Conservation (phyloP, 2,113 vertebrate genomes). For the Crotalus tigris region DNA sequence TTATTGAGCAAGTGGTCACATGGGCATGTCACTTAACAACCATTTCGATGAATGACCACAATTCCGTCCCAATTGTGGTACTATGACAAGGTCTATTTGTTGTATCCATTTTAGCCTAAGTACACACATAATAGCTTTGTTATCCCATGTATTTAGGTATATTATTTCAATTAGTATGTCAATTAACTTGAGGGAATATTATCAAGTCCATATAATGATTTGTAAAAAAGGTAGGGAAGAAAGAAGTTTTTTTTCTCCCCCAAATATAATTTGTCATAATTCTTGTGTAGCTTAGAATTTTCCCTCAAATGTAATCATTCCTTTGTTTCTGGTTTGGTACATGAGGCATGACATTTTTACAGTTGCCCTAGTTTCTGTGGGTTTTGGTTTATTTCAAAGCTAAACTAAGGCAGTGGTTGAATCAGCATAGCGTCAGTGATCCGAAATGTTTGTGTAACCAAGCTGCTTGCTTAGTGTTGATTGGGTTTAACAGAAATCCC, state of each 20-base stretch:
- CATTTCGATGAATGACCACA: background rate
- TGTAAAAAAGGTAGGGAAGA: background rate
- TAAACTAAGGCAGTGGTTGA: background rate
- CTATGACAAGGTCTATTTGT: background rate
- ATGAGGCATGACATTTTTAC: background rate
- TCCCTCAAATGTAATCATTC: background rate
- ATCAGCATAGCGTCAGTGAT: conserved; percentile 15
- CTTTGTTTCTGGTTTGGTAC: background rate
- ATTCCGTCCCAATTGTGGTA: background rate
- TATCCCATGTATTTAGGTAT: background rate
- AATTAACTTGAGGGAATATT: background rate
- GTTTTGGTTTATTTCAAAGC: background rate
- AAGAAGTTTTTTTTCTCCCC: background rate
- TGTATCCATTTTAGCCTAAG: background rate
- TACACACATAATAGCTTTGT: background rate
- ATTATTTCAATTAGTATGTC: background rate
- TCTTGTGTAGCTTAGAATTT: background rate
- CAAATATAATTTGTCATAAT: background rate
- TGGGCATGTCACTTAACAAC: background rate
- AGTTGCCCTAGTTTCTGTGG: background rate
- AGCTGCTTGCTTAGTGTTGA: conserved; percentile 41
- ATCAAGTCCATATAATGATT: background rate
- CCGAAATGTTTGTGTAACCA: conserved; percentile 1
- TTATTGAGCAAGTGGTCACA: background rate
- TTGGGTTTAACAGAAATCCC: conserved; percentile 55